Base-by-base conservation (phyloP, 2,888 invertebrate genomes). In the Automeris io region DNA sequence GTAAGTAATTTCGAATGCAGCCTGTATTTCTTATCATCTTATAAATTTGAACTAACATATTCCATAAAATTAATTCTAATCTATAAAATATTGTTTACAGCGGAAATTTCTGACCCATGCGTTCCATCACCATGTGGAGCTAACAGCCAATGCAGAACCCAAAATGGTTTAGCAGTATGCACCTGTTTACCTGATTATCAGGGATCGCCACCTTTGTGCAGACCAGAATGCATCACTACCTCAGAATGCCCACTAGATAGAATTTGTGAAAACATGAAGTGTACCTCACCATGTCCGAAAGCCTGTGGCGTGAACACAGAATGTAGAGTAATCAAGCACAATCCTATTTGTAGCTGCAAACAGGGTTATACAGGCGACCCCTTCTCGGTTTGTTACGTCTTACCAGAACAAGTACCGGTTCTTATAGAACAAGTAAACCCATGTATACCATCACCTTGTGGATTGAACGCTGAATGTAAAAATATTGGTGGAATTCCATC, bases 61-160 rank as follows among this genome's bases (percentile, higher is more conserved):
- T n/a, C n/a, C n/a, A n/a, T n/a, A n/a, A n/a, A n/a, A n/a, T n/a
- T n/a, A n/a, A n/a, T n/a, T n/a, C n/a, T n/a, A n/a, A n/a, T n/a
- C n/a, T n/a, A n/a, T n/a, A n/a, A n/a, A n/a, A n/a, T 37, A 47
- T 49, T 56, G 45, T 37, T 78, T 75, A 8, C 62, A 85, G 83
- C 50, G 37, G 75, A 78, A 47, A 58, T 61, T 40, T 51, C 50
- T 7, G 79, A 83, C 24, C 82, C 89, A 1, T 90, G 90, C 61
- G 76, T 90, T 51, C 95, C 95, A 33, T 91, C 93, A 19, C 94
- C 94, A 2, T 95, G 95, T 67, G 95, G 95, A 19, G 90, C 93
- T 8, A 93, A 94, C 66, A 90, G 90, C 42, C 87, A 88, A 57
- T 91, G 91, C 62, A 86, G 78, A 54, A 76, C 85, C 42, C 78